Conservation (phyloP, 2,797 vertebrate species). For the Synaphobranchus kaupii region DNA sequence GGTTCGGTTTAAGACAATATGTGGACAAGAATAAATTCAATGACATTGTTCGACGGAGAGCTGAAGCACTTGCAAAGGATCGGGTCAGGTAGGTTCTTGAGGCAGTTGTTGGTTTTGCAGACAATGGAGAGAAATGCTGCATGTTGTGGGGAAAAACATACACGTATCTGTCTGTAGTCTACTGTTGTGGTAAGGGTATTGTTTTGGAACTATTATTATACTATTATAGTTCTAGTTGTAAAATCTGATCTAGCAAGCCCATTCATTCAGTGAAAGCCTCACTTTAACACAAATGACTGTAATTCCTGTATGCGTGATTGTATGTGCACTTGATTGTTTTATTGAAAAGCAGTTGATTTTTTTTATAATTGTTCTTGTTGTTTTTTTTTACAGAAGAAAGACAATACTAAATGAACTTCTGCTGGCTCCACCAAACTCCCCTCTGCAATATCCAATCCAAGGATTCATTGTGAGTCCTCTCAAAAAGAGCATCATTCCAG, state of each 20-base stretch:
- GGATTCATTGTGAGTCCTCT: conserved; percentile 52
- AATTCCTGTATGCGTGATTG: too few relatives aligned
- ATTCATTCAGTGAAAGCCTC: background rate
- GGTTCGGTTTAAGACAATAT: background rate
- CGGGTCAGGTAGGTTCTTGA: background rate
- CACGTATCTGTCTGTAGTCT: background rate
- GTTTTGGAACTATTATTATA: too few relatives aligned
- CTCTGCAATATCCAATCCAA: conserved; percentile 59
- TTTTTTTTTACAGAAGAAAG: conserved; percentile 35
- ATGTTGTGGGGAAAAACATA: background rate
- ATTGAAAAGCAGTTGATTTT: background rate
- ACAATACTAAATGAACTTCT: conserved; percentile 45
- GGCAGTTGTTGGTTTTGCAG: background rate
- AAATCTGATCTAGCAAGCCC: background rate
- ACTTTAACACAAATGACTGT: background rate
- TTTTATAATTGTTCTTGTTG: background rate
- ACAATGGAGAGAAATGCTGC: background rate
- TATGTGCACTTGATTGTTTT: too few relatives aligned
- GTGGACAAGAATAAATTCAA: background rate
- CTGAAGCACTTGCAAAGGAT: background rate
- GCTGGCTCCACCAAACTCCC: conserved; percentile 52
- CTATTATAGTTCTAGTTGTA: background rate
- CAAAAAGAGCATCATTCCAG: conserved; percentile 51
- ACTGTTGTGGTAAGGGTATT: background rate
- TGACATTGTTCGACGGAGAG: background rate